These are phyloP conservation scores for Brachionus manjavacas DNA, from an alignment of 1,140 invertebrate genomes.

Conservation along the genomic window DNA sequence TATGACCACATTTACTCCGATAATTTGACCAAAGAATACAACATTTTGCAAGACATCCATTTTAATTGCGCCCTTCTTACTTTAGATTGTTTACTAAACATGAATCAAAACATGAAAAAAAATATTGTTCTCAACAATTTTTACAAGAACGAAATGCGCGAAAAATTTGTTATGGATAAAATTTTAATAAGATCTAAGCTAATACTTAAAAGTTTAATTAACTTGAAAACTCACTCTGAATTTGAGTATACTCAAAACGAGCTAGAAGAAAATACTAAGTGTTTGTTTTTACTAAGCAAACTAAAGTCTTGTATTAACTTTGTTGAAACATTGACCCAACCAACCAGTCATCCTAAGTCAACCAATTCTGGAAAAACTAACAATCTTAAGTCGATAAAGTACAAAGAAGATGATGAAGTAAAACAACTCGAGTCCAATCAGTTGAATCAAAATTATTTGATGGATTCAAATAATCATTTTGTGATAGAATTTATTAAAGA, in stretches of 20 bases:
- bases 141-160: background rate
- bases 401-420: background rate
- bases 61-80: background rate
- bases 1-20: background rate
- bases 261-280: background rate
- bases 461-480: background rate
- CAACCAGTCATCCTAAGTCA: background rate
- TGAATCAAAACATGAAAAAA: constrained; percentile 36
- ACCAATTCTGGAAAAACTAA: background rate
- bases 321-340: background rate
- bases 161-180: constrained; percentile 2
- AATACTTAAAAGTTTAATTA: background rate
- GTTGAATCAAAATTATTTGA: constrained; percentile 8
- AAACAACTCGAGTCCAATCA: background rate
- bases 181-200: background rate
- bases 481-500: background rate
- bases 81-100: background rate
- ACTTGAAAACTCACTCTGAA: background rate
- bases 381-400: constrained; percentile 2
- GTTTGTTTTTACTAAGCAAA: background rate
- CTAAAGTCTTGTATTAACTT: constrained; percentile 11
- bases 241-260: background rate
- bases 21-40: background rate
- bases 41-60: background rate
- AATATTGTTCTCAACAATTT: background rate